Conservation (phyloP, 2,113 vertebrate genomes). For the Pyxicephalus adspersus region DNA sequence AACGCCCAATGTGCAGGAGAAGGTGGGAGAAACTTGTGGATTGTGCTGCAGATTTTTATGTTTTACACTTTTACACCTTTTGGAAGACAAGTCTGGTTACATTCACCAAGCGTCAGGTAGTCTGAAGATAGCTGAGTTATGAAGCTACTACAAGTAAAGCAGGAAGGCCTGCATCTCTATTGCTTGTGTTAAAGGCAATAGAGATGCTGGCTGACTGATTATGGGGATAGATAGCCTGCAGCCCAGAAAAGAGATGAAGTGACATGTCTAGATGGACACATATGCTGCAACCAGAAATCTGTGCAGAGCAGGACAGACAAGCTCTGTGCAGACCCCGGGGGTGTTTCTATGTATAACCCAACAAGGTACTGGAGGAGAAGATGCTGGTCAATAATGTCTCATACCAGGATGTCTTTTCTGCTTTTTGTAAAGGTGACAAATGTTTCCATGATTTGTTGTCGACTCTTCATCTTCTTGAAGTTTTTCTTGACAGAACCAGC, state of each 20-base stretch:
- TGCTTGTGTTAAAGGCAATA: not conserved
- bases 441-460: conserved; percentile 68
- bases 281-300: not conserved
- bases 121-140: not conserved
- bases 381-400: conserved; percentile 35
- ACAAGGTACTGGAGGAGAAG: not conserved
- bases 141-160: not conserved
- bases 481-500: conserved; percentile 72
- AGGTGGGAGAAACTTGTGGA: not conserved
- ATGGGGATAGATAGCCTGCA: not conserved
- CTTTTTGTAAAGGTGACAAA: conserved; percentile 73
- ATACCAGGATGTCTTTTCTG: conserved; percentile 71
- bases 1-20: not conserved
- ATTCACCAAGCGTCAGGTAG: not conserved
- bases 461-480: conserved; percentile 71
- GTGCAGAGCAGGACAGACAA: not conserved
- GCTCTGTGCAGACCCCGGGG: not conserved
- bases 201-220: not conserved
- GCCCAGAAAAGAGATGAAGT: not conserved
- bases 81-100: conserved; percentile 26
- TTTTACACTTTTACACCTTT: not conserved
- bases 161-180: not conserved
- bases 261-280: not conserved
- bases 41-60: not conserved
- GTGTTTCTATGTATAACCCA: not conserved